Evolutionary conservation across 2,113 vertebrate genomes (phyloP), one percentile per base, ranked within the genome.

Genomic region (Polypterus bichir): DNA sequence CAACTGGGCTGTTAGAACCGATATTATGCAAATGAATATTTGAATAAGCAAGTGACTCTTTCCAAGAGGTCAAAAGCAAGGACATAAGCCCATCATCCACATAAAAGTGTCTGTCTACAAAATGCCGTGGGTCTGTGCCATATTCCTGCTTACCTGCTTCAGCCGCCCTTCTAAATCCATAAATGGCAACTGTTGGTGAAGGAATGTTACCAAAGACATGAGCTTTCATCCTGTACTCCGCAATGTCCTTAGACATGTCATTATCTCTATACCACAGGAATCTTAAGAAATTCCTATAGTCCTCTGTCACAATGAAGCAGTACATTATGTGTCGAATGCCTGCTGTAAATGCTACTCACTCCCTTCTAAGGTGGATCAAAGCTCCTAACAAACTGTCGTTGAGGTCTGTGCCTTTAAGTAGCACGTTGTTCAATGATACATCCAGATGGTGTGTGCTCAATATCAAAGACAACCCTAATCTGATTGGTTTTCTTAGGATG

Each of bases 341-440:
- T 9, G 57, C 57, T 9, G 44, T 9, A 9, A 47, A 3, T 8
- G 57, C n/a, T 9, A 59, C 57, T 45, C 9, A 8, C 7, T 59
- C 57, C 44, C 11, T 7, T 47, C 64, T 54, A 49, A 66, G 61
- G 45, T 8, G 27, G 3, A 62, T 55, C 5, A 62, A 7, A 3
- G 61, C 64, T 11, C 65, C 11, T 44, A 66, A 8, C 7, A 62
- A 47, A 6, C 46, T 49, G 11, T 57, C 61, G 46, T 55, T 49
- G 9, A 65, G 51, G 49, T 65, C 60, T n/a, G 64, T 49, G 5
- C 64, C 51, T 27, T 48, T 65, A 54, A 65, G 64, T 10, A 65
- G 64, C 45, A 62, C 48, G 8, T 65, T 56, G 47, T 61, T 65
- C 7, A 61, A 48, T 9, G 59, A 65, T 9, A 62, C 54, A 10